Evolutionary conservation across 2,113 vertebrate species (phyloP).

Genomic region (Pluvianellus socialis): DNA sequence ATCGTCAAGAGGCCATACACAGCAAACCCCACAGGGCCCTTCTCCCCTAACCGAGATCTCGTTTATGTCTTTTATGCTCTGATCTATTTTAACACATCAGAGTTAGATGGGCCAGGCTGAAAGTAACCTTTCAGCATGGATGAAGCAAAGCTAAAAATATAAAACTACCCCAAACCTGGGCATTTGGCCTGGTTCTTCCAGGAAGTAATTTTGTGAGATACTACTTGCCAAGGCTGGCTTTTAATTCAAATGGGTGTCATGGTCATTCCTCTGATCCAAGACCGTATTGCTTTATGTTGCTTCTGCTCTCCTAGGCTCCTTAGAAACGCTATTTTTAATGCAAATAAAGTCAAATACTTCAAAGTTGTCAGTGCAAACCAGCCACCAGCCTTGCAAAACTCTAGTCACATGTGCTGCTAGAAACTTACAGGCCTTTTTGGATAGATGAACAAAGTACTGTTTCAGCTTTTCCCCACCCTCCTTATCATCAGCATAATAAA

Average conservation of each 20-base stretch:
- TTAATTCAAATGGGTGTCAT: not conserved
- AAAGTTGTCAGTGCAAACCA: not conserved
- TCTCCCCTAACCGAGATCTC: not conserved
- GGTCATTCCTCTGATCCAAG: not conserved
- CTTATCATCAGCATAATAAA: not conserved
- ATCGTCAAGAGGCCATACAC: fast-evolving
- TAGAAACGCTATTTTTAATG: not conserved
- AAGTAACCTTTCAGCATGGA: not conserved
- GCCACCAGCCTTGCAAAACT: not conserved
- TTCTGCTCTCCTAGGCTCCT: not conserved
- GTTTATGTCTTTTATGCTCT: not conserved
- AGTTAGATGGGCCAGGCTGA: not conserved
- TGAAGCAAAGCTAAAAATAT: not conserved
- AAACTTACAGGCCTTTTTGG: not conserved
- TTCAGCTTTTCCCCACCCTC: not conserved
- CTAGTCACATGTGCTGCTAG: not conserved
- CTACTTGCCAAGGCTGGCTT: not conserved
- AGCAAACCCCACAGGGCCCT: fast-evolving
- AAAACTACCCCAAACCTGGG: not conserved
- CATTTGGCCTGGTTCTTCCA: not conserved
- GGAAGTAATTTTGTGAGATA: not conserved
- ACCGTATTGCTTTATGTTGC: not conserved
- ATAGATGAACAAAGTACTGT: not conserved
- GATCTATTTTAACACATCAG: not conserved
- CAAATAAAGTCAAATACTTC: not conserved